phyloP scores from a whole-genome alignment of 2,113 vertebrate genomes.

The Hypocryptadius cinnamomeus region DNA sequence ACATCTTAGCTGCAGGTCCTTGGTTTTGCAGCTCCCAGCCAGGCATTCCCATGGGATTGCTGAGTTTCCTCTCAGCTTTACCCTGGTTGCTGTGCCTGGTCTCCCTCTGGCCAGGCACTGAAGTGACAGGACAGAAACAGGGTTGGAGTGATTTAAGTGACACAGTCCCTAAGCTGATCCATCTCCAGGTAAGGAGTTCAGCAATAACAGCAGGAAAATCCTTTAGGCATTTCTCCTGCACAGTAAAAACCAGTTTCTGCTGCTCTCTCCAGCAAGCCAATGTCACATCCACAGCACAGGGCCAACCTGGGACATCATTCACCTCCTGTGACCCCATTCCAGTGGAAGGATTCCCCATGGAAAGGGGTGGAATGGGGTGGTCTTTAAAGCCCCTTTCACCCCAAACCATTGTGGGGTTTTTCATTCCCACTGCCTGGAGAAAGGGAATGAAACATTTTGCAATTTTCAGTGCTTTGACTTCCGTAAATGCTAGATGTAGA shows the following conservation, averaged over 20 bases:
- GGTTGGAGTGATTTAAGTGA: background rate
- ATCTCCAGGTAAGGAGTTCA: background rate
- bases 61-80: background rate
- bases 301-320: accelerated
- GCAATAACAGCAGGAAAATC: background rate
- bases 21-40: background rate
- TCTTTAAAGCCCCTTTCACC: background rate
- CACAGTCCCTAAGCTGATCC: accelerated
- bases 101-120: constrained; percentile 34
- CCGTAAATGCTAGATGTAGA: background rate
- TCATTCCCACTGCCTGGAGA: background rate
- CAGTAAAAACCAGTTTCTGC: background rate
- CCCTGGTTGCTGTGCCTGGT: background rate
- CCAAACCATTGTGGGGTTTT: background rate
- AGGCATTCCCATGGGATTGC: background rate
- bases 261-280: background rate
- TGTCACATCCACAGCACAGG: accelerated
- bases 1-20: background rate
- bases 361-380: background rate
- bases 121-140: background rate
- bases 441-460: background rate
- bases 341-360: background rate
- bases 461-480: background rate
- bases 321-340: background rate
- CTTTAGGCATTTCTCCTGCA: background rate